Conservation (phyloP, 1,140 invertebrate species). For the Calycopis cecrops region DNA sequence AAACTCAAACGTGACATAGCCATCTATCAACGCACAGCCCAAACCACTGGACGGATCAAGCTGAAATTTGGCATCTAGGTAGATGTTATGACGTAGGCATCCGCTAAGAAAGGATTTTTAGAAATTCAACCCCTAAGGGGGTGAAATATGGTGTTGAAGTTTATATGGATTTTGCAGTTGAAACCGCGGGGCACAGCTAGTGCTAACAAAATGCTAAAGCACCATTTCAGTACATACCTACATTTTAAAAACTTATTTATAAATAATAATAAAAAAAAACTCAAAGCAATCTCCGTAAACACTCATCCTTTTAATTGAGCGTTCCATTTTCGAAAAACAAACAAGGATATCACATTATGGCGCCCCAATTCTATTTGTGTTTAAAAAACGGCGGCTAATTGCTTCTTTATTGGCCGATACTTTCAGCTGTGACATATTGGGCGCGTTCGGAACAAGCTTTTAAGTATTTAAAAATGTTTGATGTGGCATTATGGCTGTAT, state of each 20-base stretch:
- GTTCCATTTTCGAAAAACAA: conserved; percentile 36
- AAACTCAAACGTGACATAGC: too few relatives aligned
- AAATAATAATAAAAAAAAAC: background rate
- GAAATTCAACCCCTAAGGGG: too few relatives aligned
- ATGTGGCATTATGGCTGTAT: conserved; percentile 36
- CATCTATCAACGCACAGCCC: too few relatives aligned
- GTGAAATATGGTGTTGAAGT: too few relatives aligned
- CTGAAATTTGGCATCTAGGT: too few relatives aligned
- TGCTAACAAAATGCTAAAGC: background rate
- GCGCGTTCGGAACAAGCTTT: conserved; percentile 34
- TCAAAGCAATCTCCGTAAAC: conserved; percentile 23
- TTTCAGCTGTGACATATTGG: conserved; percentile 48
- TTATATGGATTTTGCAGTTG: too few relatives aligned
- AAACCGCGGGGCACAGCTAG: too few relatives aligned
- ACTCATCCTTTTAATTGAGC: conserved; percentile 37
- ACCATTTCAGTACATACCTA: background rate
- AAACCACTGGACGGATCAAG: too few relatives aligned
- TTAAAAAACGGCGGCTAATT: conserved; percentile 45
- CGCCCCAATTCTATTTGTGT: conserved; percentile 42
- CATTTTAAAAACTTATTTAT: background rate
- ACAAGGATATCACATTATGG: conserved; percentile 49
- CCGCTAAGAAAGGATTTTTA: too few relatives aligned
- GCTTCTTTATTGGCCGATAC: conserved; percentile 46
- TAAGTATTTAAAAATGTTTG: conserved; percentile 37
- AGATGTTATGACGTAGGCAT: too few relatives aligned